These are phyloP conservation scores for Peromyscus melanophrys DNA, from an alignment of 2,797 vertebrate species.

Conservation along the genomic window DNA sequence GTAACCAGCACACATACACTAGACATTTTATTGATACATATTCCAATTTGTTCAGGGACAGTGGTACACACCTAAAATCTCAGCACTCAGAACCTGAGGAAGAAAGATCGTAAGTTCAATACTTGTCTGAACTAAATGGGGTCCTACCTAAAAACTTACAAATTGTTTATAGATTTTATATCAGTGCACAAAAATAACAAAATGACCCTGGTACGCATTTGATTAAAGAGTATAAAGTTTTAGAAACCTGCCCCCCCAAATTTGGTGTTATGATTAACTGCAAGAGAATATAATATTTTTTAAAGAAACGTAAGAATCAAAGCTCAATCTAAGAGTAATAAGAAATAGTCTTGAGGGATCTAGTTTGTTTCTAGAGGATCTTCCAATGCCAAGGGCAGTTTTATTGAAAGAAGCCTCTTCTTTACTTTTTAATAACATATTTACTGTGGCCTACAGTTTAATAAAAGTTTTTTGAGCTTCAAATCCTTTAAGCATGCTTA, in stretches of 20 bases:
- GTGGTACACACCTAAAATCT: not conserved
- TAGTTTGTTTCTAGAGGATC: constrained; percentile 61
- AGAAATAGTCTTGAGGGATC: constrained; percentile 15
- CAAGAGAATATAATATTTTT: not conserved
- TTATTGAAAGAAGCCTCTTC: constrained; percentile 65
- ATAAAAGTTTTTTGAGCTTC: constrained; percentile 79
- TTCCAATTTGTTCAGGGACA: not conserved
- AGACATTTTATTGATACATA: constrained; percentile 15
- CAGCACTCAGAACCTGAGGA: not conserved
- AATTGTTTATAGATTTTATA: constrained; percentile 49
- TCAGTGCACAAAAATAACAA: not conserved
- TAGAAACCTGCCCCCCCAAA: not conserved
- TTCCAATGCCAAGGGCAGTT: constrained; percentile 68
- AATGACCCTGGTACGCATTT: not conserved
- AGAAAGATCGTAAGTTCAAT: not conserved
- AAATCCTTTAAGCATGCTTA: constrained; percentile 83
- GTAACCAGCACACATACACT: not conserved
- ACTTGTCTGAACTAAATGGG: not conserved
- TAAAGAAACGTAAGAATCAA: not conserved
- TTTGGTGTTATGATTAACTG: constrained; percentile 31
- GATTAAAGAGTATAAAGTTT: not conserved
- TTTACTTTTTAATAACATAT: constrained; percentile 79
- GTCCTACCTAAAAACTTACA: not conserved
- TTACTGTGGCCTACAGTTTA: constrained; percentile 76
- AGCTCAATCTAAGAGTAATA: not conserved